Percentiles rank a stretch among this genome's conserved stretches.
phyloP scores from a whole-genome alignment of 2,888 invertebrate species.

The Drosophila neonasuta region DNA sequence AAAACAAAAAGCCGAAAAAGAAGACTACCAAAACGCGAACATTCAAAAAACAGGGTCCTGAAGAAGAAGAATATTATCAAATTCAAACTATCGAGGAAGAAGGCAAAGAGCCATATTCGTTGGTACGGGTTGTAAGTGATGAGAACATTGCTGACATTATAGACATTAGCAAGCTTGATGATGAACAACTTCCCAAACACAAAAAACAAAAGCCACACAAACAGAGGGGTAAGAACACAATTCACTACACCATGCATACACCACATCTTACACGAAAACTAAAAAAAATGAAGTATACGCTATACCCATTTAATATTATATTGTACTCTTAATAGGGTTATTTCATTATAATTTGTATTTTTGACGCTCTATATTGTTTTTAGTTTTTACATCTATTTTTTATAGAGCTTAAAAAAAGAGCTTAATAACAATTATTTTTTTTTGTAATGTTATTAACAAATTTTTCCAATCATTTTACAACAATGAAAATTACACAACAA shows the following conservation, averaged over 20 bases:
- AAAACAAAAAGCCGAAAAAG: constrained; percentile 79
- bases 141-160: constrained; percentile 79
- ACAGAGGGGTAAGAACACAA: constrained; percentile 80
- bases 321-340: constrained; percentile 3
- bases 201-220: constrained; percentile 77
- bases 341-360: constrained; percentile 1
- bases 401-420: background rate
- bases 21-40: constrained; percentile 82
- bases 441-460: constrained; percentile 43
- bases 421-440: constrained; percentile 11
- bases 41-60: constrained; percentile 82
- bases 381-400: background rate
- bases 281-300: constrained; percentile 52
- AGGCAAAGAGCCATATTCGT: constrained; percentile 82
- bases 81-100: constrained; percentile 83
- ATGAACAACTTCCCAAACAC: constrained; percentile 74
- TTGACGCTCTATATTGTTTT: background rate
- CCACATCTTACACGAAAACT: constrained; percentile 47
- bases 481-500: constrained; percentile 37
- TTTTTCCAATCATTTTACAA: constrained; percentile 51
- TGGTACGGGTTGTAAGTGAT: constrained; percentile 81
- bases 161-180: constrained; percentile 80
- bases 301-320: constrained; percentile 7
- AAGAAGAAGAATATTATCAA: constrained; percentile 82
- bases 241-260: constrained; percentile 61